phyloP scores from a whole-genome alignment of 2,888 invertebrate species.

The Sabellastarte sp. region DNA sequence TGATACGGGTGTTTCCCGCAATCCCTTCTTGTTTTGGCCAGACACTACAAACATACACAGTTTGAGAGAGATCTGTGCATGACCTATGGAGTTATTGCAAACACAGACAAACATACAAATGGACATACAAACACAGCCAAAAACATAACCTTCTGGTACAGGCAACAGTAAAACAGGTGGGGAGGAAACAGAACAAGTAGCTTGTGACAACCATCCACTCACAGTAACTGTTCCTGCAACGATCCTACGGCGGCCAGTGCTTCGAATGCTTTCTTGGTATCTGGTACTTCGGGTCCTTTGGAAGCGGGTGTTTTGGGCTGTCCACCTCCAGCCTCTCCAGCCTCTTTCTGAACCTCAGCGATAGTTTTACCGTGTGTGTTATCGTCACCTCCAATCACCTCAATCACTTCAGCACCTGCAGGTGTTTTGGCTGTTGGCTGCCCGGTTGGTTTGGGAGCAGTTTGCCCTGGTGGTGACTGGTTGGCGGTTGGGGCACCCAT shows the following conservation, averaged over 20 bases:
- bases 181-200: not conserved
- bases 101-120: not conserved
- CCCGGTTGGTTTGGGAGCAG: too few relatives aligned
- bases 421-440: not conserved
- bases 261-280: constrained; percentile 46
- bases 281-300: constrained; percentile 27
- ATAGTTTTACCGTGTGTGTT: constrained; percentile 47
- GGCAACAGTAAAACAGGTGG: too few relatives aligned
- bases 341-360: not conserved
- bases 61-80: too few relatives aligned
- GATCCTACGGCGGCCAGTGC: constrained; percentile 48
- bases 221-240: constrained; percentile 53
- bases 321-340: not conserved
- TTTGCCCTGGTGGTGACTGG: too few relatives aligned
- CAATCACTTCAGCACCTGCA: constrained; percentile 31
- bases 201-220: constrained; percentile 26
- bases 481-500: not conserved
- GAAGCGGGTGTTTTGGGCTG: not conserved
- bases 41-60: too few relatives aligned
- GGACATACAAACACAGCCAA: not conserved
- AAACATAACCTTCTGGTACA: not conserved
- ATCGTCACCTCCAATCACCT: constrained; percentile 50
- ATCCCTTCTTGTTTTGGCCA: too few relatives aligned
- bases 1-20: too few relatives aligned
- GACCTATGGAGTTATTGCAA: too few relatives aligned